Conservation (phyloP, 2,888 invertebrate genomes). For the Eudasyphora cyanicolor region DNA sequence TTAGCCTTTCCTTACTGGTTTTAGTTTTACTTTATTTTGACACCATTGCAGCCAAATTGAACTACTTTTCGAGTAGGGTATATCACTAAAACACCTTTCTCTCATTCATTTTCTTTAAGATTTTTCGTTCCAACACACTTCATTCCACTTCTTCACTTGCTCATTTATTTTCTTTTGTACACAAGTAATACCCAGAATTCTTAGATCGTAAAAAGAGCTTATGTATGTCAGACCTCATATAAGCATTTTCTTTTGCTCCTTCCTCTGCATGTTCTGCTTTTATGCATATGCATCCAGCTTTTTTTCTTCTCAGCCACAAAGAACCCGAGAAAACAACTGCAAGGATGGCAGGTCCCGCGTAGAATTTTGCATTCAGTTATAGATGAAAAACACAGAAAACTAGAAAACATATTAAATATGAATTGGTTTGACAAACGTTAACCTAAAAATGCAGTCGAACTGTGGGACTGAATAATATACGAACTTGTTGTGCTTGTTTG, state of each 20-base stretch:
- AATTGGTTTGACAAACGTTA: conserved; percentile 39
- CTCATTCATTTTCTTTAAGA: not conserved
- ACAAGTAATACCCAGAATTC: not conserved
- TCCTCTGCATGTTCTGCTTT: not conserved
- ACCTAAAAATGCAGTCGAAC: conserved; percentile 31
- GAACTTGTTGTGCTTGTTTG: not conserved
- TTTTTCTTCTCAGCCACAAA: not conserved
- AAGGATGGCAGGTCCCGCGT: not conserved
- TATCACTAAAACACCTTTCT: not conserved
- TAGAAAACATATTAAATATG: conserved; percentile 44
- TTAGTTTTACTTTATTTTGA: not conserved
- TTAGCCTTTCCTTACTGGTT: too few species aligned
- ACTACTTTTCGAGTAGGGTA: not conserved
- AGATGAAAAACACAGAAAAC: not conserved
- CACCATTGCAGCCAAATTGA: not conserved
- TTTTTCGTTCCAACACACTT: not conserved
- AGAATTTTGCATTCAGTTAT: too few species aligned
- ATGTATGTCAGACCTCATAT: not conserved
- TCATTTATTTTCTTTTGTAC: not conserved
- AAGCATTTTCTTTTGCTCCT: not conserved
- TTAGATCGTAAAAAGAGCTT: not conserved
- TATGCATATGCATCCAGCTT: not conserved
- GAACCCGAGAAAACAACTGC: not conserved
- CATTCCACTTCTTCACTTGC: not conserved
- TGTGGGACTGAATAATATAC: not conserved